phyloP scores from a whole-genome alignment of 2,113 vertebrate genomes.

The Ramphastos sulfuratus region DNA sequence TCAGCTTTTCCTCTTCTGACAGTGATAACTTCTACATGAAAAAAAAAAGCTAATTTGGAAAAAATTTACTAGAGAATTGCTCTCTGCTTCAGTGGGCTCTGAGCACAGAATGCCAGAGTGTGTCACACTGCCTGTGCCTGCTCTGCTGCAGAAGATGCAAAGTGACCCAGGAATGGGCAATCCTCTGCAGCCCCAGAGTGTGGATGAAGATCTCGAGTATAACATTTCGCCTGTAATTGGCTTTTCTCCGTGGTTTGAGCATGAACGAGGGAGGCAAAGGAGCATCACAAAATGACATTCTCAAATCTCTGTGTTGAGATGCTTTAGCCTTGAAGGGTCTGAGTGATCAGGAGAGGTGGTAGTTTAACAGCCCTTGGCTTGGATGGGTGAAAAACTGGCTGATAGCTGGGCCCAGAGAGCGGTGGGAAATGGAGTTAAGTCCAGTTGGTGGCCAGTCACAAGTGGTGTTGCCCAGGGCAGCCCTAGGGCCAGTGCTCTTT shows the following conservation, averaged over 20 bases:
- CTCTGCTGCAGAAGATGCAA: not conserved
- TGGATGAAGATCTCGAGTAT: not conserved
- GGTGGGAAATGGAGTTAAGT: too few species aligned
- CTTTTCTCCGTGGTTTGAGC: not conserved
- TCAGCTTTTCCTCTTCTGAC: slow-evolving; percentile 8
- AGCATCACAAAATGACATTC: not conserved
- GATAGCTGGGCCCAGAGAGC: too few species aligned
- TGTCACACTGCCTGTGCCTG: not conserved
- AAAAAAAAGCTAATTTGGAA: not conserved
- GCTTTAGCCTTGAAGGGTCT: not conserved
- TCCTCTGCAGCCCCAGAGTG: not conserved
- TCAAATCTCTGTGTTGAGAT: not conserved
- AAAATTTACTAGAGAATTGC: not conserved
- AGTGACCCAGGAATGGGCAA: not conserved
- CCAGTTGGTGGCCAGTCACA: too few species aligned
- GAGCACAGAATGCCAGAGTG: not conserved
- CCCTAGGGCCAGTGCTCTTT: too few species aligned
- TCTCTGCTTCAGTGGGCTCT: not conserved
- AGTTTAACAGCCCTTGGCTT: not conserved
- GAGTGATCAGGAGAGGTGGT: not conserved
- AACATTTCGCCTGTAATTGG: not conserved
- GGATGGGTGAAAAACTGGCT: too few species aligned
- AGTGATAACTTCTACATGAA: not conserved
- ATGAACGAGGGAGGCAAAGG: not conserved
- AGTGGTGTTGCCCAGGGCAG: too few species aligned